phyloP scores from a whole-genome alignment of 2,797 vertebrate genomes.

The Macropodus opercularis region DNA sequence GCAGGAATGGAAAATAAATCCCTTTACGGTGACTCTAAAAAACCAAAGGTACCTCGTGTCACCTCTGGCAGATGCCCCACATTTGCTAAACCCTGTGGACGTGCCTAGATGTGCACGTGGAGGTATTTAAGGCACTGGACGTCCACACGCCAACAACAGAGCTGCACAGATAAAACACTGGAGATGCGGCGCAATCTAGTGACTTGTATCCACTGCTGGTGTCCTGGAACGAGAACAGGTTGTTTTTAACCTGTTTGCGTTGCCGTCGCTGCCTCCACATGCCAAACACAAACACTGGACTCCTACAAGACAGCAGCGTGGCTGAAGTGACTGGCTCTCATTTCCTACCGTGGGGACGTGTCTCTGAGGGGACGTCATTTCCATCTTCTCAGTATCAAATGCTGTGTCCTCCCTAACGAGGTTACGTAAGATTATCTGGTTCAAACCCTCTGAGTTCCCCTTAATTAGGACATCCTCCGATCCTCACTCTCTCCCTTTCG shows the following conservation, averaged over 20 bases:
- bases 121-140: constrained; percentile 11
- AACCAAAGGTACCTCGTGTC: constrained; percentile 34
- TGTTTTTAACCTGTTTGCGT: constrained; percentile 15
- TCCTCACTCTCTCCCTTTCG: constrained; percentile 53
- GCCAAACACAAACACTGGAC: constrained; percentile 44
- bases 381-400: constrained; percentile 79
- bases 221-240: background rate
- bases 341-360: constrained; percentile 50
- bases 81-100: constrained; percentile 26
- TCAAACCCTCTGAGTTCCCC: constrained; percentile 83
- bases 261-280: constrained; percentile 2
- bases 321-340: too few relatives aligned
- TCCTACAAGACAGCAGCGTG: too few relatives aligned
- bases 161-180: background rate
- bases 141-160: background rate
- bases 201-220: constrained; percentile 2
- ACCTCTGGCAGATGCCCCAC: constrained; percentile 49
- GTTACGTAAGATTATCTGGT: constrained; percentile 86
- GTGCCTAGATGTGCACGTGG: constrained; percentile 2
- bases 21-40: constrained; percentile 41
- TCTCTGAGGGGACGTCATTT: constrained; percentile 73
- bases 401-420: constrained; percentile 80
- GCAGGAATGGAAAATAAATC: constrained; percentile 64
- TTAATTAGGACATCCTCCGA: constrained; percentile 85
- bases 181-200: background rate